Conservation (phyloP, 1,140 invertebrate species). For the Ylistrum balloti region DNA sequence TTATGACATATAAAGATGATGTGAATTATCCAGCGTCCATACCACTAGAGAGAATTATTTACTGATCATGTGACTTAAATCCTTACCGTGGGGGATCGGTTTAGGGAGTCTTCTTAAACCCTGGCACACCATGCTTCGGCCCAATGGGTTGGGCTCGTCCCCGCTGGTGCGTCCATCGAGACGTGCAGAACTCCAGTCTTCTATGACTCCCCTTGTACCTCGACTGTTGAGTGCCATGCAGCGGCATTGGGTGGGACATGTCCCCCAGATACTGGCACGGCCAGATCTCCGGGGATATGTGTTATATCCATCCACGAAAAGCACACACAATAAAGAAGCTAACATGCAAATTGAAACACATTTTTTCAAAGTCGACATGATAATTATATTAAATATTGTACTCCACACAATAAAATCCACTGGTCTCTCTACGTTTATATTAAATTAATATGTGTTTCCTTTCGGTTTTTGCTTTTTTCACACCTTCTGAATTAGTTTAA, state of each 20-base stretch:
- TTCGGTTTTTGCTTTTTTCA: not conserved
- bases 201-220: conserved; percentile 45
- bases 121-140: conserved; percentile 57
- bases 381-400: not conserved
- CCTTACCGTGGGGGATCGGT: conserved; percentile 51
- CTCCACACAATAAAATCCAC: not conserved
- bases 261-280: conserved; percentile 45
- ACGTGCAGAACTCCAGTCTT: conserved; percentile 44
- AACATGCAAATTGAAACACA: not conserved
- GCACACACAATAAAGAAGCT: not conserved
- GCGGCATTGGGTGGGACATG: conserved; percentile 53
- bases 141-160: conserved; percentile 41
- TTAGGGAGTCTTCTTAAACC: conserved; percentile 51
- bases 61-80: not conserved
- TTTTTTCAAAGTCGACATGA: not conserved
- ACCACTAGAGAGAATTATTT: not conserved
- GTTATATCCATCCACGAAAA: conserved; percentile 45
- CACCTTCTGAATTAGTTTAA: not conserved
- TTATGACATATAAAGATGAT: not conserved
- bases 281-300: conserved; percentile 51
- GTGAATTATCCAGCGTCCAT: not conserved
- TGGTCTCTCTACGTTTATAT: not conserved
- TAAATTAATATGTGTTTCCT: not conserved
- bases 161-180: conserved; percentile 23
- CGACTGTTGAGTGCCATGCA: conserved; percentile 56